Base-by-base conservation (phyloP, 2,113 vertebrate genomes). In the Oryzias melastigma region DNA sequence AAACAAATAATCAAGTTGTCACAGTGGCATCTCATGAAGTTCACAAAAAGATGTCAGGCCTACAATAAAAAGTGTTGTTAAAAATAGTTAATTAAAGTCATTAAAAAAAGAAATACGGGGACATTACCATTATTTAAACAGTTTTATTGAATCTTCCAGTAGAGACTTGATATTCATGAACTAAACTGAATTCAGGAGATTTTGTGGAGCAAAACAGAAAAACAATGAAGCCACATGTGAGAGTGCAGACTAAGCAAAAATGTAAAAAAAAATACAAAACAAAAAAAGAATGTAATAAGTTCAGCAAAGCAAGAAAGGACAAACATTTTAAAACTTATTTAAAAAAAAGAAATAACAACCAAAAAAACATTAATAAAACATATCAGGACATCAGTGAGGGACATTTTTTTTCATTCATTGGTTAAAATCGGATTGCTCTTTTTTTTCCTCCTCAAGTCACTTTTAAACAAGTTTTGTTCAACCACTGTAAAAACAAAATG, bases 71-170 rank as follows among this genome's bases (percentile, higher is more conserved):
- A 65, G n/a, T n/a, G n/a, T n/a, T n/a, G n/a, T n/a, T n/a, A n/a
- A n/a, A n/a, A n/a, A n/a, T n/a, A n/a, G n/a, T n/a, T n/a, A n/a
- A n/a, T n/a, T n/a, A n/a, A n/a, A n/a, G n/a, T 58, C 10, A 62
- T 44, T 53, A 24, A 55, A 42, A 44, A 82, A 56, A 70, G n/a
- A n/a, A n/a, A n/a, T n/a, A 78, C 84, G 62, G 88, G 92, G 71
- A 87, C 90, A 59, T 91, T 88, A 88, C 85, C 17, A 91, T 86
- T 95, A 94, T 89, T 92, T 92, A 91, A 92, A 94, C 87, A 92
- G 87, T 91, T 97, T 96, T 96, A 98, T 96, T 94, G 93, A 94
- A 94, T 93, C 88, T 95, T 96, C 93, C 93, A 96, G 93, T 94
- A 95, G 93, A 95, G 92, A 93, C 91, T 90, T 92, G 85, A 92